Evolutionary conservation across 2,888 invertebrate genomes (phyloP), one percentile per base, ranked within the genome.

Genomic region (Piscicola geometra): DNA sequence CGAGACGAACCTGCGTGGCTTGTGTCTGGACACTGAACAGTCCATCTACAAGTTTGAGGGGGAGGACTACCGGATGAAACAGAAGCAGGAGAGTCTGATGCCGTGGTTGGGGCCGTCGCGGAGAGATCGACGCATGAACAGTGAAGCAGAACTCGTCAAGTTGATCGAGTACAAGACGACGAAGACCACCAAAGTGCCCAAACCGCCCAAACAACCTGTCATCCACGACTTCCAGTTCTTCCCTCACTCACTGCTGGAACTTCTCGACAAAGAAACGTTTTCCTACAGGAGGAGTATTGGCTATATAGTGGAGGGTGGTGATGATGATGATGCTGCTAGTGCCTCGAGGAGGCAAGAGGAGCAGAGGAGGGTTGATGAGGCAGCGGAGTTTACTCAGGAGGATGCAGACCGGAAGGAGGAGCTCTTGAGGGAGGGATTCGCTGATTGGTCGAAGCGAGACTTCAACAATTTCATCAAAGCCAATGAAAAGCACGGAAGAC

Each of bases 161-260:
- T 98, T 98, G 88, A 89, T 95, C 47, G 97, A 98, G 79, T 47
- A 15, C 50, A 47, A 47, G 50, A 21, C 21, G 9, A 15, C 21
- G 21, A 47, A 47, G 50, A 21, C 21, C 21, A 21, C 9, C 9
- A 47, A 47, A 47, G 21, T 47, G 50, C 99, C 99, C 0, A 89
- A 98, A 81, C 97, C 97, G 2, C 99, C 99, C 0, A 99, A 98
- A 84, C 97, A 99, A 84, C 99, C 99, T 0, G 95, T 95, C 81
- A 96, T 99, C 0, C 98, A 98, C 88, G 99, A 99, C 87, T 99
- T 98, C 86, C 99, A 99, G 86, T 99, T 99, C 86, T 99, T 96
- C 87, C 99, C 99, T 3, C 94, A 95, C 0, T 89, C 98, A 79
- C 88, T 99, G 0, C 97, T 97, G 85, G 98, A 99, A 86, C 89